Conservation (phyloP, 1,140 invertebrate species). For the Leptinotarsa texana region DNA sequence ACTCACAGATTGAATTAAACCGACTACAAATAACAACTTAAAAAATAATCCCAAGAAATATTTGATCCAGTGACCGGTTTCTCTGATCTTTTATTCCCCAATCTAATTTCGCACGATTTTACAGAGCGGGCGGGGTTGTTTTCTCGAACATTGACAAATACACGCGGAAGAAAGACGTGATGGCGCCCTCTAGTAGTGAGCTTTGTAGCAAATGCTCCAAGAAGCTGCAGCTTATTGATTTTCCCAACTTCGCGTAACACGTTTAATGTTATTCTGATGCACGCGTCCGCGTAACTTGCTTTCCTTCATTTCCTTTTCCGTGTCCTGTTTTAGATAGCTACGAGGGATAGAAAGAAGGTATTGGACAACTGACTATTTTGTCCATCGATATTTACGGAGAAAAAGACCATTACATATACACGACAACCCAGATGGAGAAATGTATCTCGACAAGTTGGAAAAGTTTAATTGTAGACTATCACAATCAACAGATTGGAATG, state of each 20-base stretch:
- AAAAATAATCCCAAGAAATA: too few species aligned
- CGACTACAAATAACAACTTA: too few species aligned
- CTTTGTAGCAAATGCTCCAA: background rate
- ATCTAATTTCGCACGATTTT: slow-evolving; percentile 1
- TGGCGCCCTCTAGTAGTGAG: slow-evolving; percentile 31
- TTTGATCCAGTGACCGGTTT: too few species aligned
- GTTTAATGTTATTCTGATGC: background rate
- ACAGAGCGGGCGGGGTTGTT: slow-evolving; percentile 38
- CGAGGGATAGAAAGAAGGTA: background rate
- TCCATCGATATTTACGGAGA: too few species aligned
- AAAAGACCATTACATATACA: too few species aligned
- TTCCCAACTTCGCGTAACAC: background rate
- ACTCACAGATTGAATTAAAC: too few species aligned
- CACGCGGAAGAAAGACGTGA: slow-evolving; percentile 29
- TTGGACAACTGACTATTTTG: too few species aligned
- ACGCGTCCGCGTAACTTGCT: background rate
- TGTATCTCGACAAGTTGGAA: too few species aligned
- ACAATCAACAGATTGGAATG: too few species aligned
- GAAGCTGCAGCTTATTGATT: slow-evolving; percentile 17
- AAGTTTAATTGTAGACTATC: too few species aligned
- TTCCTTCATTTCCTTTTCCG: slow-evolving; percentile 7
- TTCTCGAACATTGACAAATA: slow-evolving; percentile 32
- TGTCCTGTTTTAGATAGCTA: slow-evolving; percentile 2
- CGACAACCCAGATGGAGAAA: too few species aligned
- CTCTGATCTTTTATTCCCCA: background rate